Conservation (phyloP, 2,113 vertebrate species). For the Daboia siamensis region DNA sequence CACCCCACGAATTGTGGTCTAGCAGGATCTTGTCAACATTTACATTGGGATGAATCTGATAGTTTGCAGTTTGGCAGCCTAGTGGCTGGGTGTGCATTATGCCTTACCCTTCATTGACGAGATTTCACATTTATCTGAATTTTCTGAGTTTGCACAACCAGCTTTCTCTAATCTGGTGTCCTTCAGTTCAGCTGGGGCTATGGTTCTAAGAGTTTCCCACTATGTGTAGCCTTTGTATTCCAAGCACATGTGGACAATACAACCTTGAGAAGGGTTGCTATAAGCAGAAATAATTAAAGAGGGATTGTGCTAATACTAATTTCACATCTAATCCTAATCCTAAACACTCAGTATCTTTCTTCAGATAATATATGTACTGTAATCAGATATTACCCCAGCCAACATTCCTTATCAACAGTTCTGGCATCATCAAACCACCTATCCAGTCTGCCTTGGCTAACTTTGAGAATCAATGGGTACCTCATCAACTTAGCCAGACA, state of each 20-base stretch:
- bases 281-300: background rate
- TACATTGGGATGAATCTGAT: background rate
- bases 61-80: background rate
- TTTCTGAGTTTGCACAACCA: background rate
- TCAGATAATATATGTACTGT: background rate
- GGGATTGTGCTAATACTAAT: background rate
- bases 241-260: background rate
- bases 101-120: background rate
- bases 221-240: background rate
- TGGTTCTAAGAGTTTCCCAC: background rate
- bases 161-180: background rate
- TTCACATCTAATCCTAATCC: background rate
- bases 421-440: background rate
- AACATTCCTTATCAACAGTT: background rate
- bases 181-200: background rate
- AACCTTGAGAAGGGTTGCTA: background rate
- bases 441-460: background rate
- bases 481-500: background rate
- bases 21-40: background rate
- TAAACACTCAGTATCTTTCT: background rate
- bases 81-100: background rate
- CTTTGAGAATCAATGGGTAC: background rate
- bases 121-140: background rate
- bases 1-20: background rate
- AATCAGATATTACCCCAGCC: background rate